phyloP scores from a whole-genome alignment of 2,113 vertebrate species.

The Apaloderma vittatum region DNA sequence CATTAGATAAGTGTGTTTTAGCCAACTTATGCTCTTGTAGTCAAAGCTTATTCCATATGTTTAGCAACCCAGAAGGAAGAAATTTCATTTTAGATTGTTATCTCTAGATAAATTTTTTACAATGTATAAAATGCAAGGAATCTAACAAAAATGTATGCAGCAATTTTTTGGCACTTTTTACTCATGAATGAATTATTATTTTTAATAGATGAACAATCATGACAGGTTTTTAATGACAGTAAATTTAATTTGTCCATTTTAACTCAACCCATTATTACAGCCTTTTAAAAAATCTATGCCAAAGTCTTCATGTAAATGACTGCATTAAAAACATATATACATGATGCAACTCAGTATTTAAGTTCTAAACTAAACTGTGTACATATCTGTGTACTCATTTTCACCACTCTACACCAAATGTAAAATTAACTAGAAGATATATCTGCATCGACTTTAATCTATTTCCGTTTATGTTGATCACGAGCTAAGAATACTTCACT shows the following conservation, averaged over 20 bases:
- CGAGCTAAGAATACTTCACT: conserved; percentile 78
- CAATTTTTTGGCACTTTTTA: neutral
- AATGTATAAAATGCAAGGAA: neutral
- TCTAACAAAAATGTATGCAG: neutral
- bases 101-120: neutral
- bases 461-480: conserved; percentile 73
- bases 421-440: conserved; percentile 13
- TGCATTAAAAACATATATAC: neutral
- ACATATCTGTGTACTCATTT: neutral
- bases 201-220: neutral
- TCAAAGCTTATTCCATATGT: neutral
- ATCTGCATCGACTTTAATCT: conserved; percentile 19
- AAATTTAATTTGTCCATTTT: conserved; percentile 6
- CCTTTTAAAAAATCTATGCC: neutral
- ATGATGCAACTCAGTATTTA: neutral
- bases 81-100: neutral
- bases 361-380: neutral
- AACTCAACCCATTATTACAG: neutral
- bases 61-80: neutral
- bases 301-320: neutral
- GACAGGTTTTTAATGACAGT: neutral
- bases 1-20: neutral
- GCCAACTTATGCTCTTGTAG: neutral
- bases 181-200: neutral
- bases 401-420: neutral